Evolutionary conservation across 2,113 vertebrate genomes (phyloP), one percentile per base, ranked within the genome.

Genomic region (Taurulus bubalis): DNA sequence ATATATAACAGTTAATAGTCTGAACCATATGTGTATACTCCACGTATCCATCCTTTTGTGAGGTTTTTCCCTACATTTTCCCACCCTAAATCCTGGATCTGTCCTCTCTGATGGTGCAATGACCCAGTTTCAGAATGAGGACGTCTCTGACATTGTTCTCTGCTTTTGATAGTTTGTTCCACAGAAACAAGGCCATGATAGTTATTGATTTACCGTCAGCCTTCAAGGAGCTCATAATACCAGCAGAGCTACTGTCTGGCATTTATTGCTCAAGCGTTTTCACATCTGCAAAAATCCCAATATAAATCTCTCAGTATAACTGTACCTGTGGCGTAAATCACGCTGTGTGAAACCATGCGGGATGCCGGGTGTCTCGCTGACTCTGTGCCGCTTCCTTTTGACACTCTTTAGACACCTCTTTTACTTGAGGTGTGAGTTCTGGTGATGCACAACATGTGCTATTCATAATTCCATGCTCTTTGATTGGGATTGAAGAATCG

Each of bases 361-460:
- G 73, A 71, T 71, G 78, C 40, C 63, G 77, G 32, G 56, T 71
- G 65, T 77, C 64, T 68, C 53, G 53, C 47, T 32, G 68, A 58
- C 18, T 70, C 49, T 28, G 62, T 75, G 78, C n/a, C 40, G n/a
- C 73, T 75, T 79, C 64, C 30, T 77, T 79, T 28, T 74, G 42
- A 66, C 24, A 0, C 8, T 63, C 34, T 71, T 77, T 59, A 72
- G 56, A 78, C 67, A 71, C 71, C 70, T 84, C 49, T 5, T 75
- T 71, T 40, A 49, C 34, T 71, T 32, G 58, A 87, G 56, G 69
- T 89, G 78, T 49, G 24, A 80, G 16, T 14, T 63, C 69, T 59
- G 53, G 12, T 84, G 80, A 87, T 53, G 49, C 79, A 55, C 26
- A 34, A 58, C 42, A 53, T 83, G 83, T 83, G 81, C 56, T 75